Base-by-base conservation (phyloP, 2,113 vertebrate species). In the Scolopax mira region DNA sequence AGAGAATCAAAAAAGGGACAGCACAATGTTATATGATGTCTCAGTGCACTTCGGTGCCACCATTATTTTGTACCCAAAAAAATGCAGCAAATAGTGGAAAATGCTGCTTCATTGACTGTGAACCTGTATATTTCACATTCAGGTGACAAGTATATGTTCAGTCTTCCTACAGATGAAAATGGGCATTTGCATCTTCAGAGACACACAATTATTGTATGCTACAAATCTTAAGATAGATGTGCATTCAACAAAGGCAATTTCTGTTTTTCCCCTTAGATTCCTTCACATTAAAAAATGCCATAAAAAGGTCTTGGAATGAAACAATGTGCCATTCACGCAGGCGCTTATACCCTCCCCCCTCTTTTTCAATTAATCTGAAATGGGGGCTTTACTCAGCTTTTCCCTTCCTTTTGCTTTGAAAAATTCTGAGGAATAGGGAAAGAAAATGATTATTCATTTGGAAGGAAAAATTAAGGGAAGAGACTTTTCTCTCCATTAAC, bases 1-100 rank as follows among this genome's bases (percentile, higher is more conserved):
- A 89, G 54, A 91, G 73, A 92, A 80, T 77, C 78, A 67, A 31
- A 62, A 89, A 90, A 88, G 51, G 66, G 42, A 96, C 61, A 94
- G 39, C 61, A 92, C 52, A 90, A 85, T 83, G 75, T 83, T 71
- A 4, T 51, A 41, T 72, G 85, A 96, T 8, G 1, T 65, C 57
- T 90, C 72, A 87, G 67, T 19, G 27, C 33, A 52, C 81, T 94
- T 85, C 8, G 19, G 85, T 70, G 85, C 28, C 51, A 86, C 42
- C 13, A 27, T 41, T 82, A 58, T 58, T 44, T 78, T 72, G 37
- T 78, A 81, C 66, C 69, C 30, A 71, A 55, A 67, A 73, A 78
- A 66, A 84, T 35, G 61, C 42, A 83, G 83, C 78, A 89, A 86
- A 42, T 46, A 66, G 37, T 58, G 48, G 25, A 39, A 79, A 82